These are phyloP conservation scores for Grantiella picta DNA, from an alignment of 2,113 vertebrate genomes.

Conservation along the genomic window DNA sequence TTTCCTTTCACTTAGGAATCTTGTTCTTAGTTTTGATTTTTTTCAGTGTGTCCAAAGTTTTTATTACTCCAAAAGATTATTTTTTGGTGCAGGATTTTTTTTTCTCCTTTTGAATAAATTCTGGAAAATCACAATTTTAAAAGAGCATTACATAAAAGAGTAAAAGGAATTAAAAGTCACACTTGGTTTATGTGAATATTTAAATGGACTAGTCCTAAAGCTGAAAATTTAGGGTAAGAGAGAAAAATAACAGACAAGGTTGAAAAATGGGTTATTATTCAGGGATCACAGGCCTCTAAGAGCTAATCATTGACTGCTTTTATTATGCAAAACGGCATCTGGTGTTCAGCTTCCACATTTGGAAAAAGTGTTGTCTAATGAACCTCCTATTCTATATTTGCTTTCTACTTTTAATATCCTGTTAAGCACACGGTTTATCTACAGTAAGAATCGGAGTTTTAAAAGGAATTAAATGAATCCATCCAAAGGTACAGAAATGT, in stretches of 20 bases:
- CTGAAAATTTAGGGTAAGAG: neutral
- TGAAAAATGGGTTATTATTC: constrained; percentile 52
- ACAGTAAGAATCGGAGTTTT: neutral
- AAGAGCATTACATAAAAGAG: neutral
- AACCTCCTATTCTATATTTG: constrained; percentile 25
- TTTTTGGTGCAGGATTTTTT: neutral
- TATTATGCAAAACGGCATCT: constrained; percentile 65
- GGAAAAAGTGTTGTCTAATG: constrained; percentile 50
- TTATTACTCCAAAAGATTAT: neutral
- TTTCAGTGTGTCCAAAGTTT: neutral
- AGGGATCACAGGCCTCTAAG: constrained; percentile 41
- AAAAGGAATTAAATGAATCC: constrained; percentile 6
- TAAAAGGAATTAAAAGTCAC: neutral
- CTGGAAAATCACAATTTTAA: neutral
- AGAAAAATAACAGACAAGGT: constrained; percentile 13
- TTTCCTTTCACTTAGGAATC: neutral
- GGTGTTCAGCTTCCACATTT: constrained; percentile 46
- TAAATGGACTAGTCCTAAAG: neutral
- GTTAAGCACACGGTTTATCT: constrained; percentile 33
- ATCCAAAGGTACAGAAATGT: constrained; percentile 22
- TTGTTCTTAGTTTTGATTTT: neutral
- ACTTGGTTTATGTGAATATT: neutral
- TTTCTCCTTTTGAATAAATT: neutral
- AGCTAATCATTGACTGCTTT: constrained; percentile 50
- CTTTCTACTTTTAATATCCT: constrained; percentile 44